Evolutionary conservation across 2,888 invertebrate genomes (phyloP).

Genomic region (Stenodema calcarata): DNA sequence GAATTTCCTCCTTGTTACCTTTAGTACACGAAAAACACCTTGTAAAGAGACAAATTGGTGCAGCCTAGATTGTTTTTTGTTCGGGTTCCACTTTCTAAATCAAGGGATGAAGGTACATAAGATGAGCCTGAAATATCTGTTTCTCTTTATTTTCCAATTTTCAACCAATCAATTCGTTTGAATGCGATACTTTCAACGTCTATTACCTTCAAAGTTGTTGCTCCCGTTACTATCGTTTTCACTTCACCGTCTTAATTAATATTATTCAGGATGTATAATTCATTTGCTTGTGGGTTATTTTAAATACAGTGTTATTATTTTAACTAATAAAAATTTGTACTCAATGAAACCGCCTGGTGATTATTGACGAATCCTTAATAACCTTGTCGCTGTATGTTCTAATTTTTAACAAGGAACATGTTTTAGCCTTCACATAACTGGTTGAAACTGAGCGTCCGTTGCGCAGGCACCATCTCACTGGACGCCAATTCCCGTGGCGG

Average conservation of each 20-base stretch:
- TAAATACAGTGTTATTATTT: slow-evolving; percentile 54
- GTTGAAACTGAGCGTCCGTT: too few relatives aligned
- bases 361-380: too few relatives aligned
- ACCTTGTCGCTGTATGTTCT: too few relatives aligned
- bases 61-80: not conserved
- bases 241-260: slow-evolving; percentile 27
- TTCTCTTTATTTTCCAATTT: not conserved
- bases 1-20: not conserved
- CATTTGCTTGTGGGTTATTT: slow-evolving; percentile 54
- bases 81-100: not conserved
- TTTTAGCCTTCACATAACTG: too few relatives aligned
- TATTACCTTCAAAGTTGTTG: not conserved
- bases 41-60: not conserved
- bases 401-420: too few relatives aligned
- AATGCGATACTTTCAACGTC: not conserved
- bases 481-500: too few relatives aligned
- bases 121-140: not conserved
- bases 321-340: slow-evolving; percentile 54
- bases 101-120: slow-evolving; percentile 12
- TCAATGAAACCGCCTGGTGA: too few relatives aligned
- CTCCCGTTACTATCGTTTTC: slow-evolving; percentile 16
- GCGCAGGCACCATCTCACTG: too few relatives aligned
- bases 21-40: not conserved
- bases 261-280: slow-evolving; percentile 53
- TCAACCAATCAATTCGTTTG: not conserved